Evolutionary conservation across 2,797 vertebrate genomes (phyloP).

Genomic region (Cichlasoma orientale): DNA sequence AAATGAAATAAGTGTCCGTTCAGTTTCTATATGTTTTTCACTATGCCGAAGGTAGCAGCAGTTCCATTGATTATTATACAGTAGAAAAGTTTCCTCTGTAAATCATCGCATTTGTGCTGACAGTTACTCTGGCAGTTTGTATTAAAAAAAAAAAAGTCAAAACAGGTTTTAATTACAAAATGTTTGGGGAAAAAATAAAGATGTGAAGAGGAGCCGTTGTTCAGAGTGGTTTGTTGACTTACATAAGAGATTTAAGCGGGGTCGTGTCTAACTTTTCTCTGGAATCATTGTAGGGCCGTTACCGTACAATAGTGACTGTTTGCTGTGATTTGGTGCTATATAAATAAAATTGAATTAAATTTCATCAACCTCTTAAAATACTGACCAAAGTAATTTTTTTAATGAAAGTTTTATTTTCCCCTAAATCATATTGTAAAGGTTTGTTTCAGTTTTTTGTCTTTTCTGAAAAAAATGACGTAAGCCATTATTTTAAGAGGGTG

Average conservation of each 20-base stretch:
- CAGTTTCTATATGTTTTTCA: slow-evolving; percentile 79
- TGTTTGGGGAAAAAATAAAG: slow-evolving; percentile 64
- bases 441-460: no score
- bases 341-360: no score
- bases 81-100: slow-evolving; percentile 75
- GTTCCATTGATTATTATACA: slow-evolving; percentile 70
- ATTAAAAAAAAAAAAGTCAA: slow-evolving; percentile 42
- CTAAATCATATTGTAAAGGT: no score
- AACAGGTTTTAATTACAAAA: slow-evolving; percentile 75
- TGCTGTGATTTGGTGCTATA: no score
- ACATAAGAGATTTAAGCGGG: neutral
- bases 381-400: no score
- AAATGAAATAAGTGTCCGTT: slow-evolving; percentile 79
- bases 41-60: slow-evolving; percentile 75
- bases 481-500: no score
- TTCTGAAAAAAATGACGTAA: no score
- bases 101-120: slow-evolving; percentile 70
- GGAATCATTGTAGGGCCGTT: no score
- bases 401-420: no score
- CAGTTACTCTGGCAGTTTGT: slow-evolving; percentile 72
- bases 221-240: slow-evolving; percentile 6
- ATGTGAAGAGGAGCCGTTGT: slow-evolving; percentile 60
- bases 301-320: no score
- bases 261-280: no score
- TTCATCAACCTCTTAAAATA: no score